Conservation (phyloP, 2,113 vertebrate species). For the Scopus umbretta region DNA sequence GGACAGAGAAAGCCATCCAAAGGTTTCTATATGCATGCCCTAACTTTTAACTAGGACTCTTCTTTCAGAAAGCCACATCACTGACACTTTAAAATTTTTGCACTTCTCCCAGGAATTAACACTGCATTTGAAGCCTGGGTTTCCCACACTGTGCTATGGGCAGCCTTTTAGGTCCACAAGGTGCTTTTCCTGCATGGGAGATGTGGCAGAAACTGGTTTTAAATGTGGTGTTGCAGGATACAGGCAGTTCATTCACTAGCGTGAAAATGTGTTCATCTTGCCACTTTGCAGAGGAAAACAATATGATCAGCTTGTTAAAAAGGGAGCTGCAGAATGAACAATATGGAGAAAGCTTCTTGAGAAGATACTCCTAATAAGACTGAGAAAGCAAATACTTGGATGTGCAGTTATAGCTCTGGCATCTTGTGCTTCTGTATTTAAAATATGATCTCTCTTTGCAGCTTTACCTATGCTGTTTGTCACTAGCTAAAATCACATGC, state of each 20-base stretch:
- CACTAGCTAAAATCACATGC: neutral
- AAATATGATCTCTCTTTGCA: neutral
- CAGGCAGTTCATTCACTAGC: neutral
- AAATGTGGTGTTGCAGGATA: neutral
- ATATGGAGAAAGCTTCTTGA: neutral
- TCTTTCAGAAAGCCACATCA: neutral
- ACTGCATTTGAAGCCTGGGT: neutral
- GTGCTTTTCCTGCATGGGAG: neutral
- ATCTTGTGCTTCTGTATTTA: neutral
- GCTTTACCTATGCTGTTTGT: neutral
- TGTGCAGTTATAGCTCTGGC: neutral
- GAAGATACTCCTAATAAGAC: neutral
- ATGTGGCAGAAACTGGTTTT: neutral
- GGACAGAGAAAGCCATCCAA: neutral
- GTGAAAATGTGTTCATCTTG: neutral
- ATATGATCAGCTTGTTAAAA: neutral
- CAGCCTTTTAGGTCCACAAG: neutral
- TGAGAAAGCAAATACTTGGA: neutral
- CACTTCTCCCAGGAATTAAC: neutral
- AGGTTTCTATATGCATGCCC: neutral
- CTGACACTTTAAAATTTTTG: neutral
- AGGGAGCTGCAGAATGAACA: neutral
- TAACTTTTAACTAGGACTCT: neutral
- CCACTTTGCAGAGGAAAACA: neutral
- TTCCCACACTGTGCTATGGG: neutral